phyloP scores from a whole-genome alignment of 2,797 vertebrate genomes.

The Pangasius mekongensis region DNA sequence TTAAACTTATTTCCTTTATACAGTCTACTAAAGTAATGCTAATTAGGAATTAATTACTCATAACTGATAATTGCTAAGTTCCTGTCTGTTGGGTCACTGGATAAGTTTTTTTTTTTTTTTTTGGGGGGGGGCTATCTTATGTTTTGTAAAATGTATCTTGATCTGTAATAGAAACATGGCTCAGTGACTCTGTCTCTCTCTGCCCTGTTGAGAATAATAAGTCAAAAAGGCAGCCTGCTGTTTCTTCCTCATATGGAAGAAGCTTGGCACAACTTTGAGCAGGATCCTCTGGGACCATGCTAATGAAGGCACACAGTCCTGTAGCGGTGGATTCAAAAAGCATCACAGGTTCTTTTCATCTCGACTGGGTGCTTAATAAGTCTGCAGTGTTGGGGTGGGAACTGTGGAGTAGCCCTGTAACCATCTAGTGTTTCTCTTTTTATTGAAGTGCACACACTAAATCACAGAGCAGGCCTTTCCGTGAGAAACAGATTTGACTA shows the following conservation, averaged over 20 bases:
- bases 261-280: slow-evolving; percentile 22
- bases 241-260: slow-evolving; percentile 13
- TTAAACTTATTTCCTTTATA: not conserved
- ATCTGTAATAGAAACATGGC: not conserved
- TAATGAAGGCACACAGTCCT: slow-evolving; percentile 40
- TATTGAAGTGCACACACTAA: not conserved
- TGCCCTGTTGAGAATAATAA: slow-evolving; percentile 8
- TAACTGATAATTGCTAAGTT: not conserved
- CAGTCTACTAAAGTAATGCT: not conserved
- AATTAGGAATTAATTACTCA: not conserved
- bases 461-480: not conserved
- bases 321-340: slow-evolving; percentile 26
- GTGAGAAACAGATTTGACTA: not conserved
- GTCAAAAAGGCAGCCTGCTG: slow-evolving; percentile 22
- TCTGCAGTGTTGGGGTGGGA: slow-evolving; percentile 1
- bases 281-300: slow-evolving; percentile 16
- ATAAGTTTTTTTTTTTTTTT: too few species aligned
- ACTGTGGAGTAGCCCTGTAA: slow-evolving; percentile 8
- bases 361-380: slow-evolving; percentile 2
- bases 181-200: not conserved
- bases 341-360: slow-evolving; percentile 32
- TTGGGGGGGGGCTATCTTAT: not conserved
- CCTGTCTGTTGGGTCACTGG: not conserved
- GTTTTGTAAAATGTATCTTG: not conserved
- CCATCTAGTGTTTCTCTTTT: not conserved